Percentiles rank a stretch among this genome's conserved stretches.
phyloP scores from a whole-genome alignment of 2,797 vertebrate species.

The Lophius americanus region DNA sequence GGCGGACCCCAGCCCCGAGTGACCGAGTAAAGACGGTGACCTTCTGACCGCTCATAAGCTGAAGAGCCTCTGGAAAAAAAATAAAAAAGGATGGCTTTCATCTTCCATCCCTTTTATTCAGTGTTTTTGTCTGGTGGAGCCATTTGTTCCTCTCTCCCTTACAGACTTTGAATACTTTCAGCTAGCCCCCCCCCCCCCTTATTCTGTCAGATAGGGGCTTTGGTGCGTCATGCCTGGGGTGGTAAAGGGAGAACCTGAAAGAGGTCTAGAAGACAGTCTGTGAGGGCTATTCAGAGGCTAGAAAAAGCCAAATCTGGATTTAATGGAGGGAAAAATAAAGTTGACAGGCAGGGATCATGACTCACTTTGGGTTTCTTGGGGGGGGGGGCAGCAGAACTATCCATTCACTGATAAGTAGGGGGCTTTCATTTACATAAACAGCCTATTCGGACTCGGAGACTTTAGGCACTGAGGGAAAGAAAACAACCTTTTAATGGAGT shows the following conservation, averaged over 20 bases:
- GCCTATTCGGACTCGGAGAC: conserved; percentile 50
- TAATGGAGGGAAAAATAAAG: conserved; percentile 62
- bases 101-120: conserved; percentile 61
- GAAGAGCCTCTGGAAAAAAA: conserved; percentile 47
- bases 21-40: conserved; percentile 49
- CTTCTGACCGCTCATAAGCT: conserved; percentile 69
- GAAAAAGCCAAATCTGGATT: conserved; percentile 51
- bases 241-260: conserved; percentile 58
- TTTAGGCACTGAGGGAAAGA: conserved; percentile 39
- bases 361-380: conserved; percentile 55
- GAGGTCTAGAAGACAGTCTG: conserved; percentile 38
- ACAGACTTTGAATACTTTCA: conserved; percentile 54
- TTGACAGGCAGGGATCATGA: conserved; percentile 56
- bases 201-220: conserved; percentile 35
- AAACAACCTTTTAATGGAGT: conserved; percentile 52
- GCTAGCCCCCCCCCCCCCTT: conserved; percentile 4
- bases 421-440: conserved; percentile 62
- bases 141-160: conserved; percentile 61
- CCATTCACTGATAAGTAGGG: conserved; percentile 56
- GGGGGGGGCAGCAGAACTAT: conserved; percentile 46
- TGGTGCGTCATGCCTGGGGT: conserved; percentile 38
- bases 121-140: conserved; percentile 67
- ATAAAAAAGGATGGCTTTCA: conserved; percentile 48
- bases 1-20: conserved; percentile 29
- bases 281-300: conserved; percentile 48